Evolutionary conservation across 2,113 vertebrate genomes (phyloP).

Genomic region (Danio rerio): DNA sequence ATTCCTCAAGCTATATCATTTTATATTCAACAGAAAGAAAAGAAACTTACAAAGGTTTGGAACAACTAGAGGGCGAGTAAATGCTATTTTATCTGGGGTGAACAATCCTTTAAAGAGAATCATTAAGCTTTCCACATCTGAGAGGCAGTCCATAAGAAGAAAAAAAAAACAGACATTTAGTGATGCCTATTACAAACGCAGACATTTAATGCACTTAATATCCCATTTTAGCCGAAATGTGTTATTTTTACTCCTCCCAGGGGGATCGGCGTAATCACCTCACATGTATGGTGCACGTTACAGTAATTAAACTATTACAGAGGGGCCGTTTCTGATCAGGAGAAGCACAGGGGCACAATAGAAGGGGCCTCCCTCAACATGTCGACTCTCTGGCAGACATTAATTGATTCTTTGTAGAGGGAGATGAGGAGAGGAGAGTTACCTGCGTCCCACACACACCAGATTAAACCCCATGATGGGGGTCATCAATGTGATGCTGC

Average conservation of each 20-base stretch:
- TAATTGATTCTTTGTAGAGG: conserved; percentile 84
- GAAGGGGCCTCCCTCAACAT: conserved; percentile 68
- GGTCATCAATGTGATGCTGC: conserved; percentile 15
- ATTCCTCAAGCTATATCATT: too few species aligned
- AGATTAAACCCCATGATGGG: conserved; percentile 50
- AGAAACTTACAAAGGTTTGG: too few species aligned
- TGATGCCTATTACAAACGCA: conserved; percentile 69
- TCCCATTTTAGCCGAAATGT: conserved; percentile 75
- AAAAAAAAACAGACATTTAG: conserved; percentile 65
- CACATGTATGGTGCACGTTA: conserved; percentile 71
- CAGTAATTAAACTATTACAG: conserved; percentile 82
- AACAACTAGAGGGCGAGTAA: too few species aligned
- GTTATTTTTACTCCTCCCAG: conserved; percentile 68
- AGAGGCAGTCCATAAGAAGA: conserved; percentile 70
- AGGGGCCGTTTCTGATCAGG: conserved; percentile 68
- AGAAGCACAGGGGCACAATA: conserved; percentile 71
- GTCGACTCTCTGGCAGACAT: conserved; percentile 71
- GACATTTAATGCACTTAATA: conserved; percentile 72
- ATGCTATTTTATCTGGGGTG: too few species aligned
- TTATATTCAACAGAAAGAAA: too few species aligned
- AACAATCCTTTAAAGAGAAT: too few species aligned
- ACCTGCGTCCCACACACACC: conserved; percentile 73
- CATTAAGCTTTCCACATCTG: neutral
- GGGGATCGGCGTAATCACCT: conserved; percentile 65
- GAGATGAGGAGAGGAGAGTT: conserved; percentile 76